Percentiles rank a stretch among this genome's conserved stretches.
These are phyloP conservation scores for Acanthosoma haemorrhoidale DNA, from an alignment of 2,888 invertebrate species.

Conservation along the genomic window DNA sequence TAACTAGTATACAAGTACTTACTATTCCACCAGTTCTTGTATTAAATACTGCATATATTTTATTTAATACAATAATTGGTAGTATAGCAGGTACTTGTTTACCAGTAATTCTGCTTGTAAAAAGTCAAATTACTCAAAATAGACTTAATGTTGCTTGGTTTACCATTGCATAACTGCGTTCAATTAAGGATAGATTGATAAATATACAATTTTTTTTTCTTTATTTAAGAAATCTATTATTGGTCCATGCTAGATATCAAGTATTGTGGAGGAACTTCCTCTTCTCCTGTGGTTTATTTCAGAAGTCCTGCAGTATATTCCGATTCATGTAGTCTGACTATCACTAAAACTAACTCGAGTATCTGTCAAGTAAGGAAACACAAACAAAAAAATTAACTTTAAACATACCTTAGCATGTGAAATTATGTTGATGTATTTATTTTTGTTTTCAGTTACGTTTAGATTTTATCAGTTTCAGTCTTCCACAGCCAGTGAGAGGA, in stretches of 20 bases:
- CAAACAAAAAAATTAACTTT: not conserved
- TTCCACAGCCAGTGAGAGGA: constrained; percentile 70
- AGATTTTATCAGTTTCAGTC: constrained; percentile 66
- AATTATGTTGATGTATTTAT: not conserved
- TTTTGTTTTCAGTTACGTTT: constrained; percentile 57
- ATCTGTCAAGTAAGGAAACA: constrained; percentile 59
- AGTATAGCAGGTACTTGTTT: too few relatives aligned
- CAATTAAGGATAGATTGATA: too few relatives aligned
- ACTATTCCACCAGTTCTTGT: too few relatives aligned
- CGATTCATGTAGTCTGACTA: constrained; percentile 61
- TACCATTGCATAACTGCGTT: too few relatives aligned
- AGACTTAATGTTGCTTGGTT: too few relatives aligned
- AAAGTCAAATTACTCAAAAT: too few relatives aligned
- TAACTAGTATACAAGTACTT: too few relatives aligned
- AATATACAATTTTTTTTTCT: too few relatives aligned
- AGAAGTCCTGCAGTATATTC: constrained; percentile 70
- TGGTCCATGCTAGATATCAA: constrained; percentile 59
- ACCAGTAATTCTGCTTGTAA: too few relatives aligned
- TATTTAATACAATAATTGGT: too few relatives aligned
- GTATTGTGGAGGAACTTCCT: constrained; percentile 64
- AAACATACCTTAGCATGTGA: not conserved
- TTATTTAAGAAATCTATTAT: too few relatives aligned
- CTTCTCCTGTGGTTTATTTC: constrained; percentile 78
- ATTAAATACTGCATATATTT: too few relatives aligned
- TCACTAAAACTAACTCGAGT: constrained; percentile 57